These are phyloP conservation scores for Corvus moneduloides DNA, from an alignment of 2,113 vertebrate genomes.

Conservation along the genomic window DNA sequence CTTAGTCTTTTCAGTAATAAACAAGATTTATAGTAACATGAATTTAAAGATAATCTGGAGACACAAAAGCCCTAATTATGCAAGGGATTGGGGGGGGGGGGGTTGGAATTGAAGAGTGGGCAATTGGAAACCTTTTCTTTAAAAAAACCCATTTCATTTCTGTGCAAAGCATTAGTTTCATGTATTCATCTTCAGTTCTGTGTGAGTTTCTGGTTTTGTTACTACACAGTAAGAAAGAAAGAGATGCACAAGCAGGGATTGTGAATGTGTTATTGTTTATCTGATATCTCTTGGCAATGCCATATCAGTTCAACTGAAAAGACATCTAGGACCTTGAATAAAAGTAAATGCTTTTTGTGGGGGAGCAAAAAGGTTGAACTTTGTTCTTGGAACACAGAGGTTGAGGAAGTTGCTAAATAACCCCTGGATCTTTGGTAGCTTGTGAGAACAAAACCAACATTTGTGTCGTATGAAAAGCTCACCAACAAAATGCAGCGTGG, in stretches of 20 bases:
- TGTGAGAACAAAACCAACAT: not conserved
- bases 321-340: not conserved
- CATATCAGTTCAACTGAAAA: not conserved
- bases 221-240: not conserved
- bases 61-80: slow-evolving; percentile 11
- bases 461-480: not conserved
- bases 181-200: not conserved
- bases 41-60: slow-evolving; percentile 33
- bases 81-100: not conserved
- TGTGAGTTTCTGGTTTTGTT: not conserved
- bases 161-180: not conserved
- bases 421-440: not conserved
- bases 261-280: not conserved
- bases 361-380: slow-evolving; percentile 15
- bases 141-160: not conserved
- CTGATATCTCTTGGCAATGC: not conserved
- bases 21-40: slow-evolving; percentile 44
- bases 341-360: not conserved
- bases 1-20: slow-evolving; percentile 32
- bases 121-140: not conserved
- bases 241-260: not conserved
- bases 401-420: not conserved
- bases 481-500: not conserved
- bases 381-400: not conserved
- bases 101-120: not conserved